Evolutionary conservation across 2,888 invertebrate species (phyloP).

Genomic region (Pandemis corylana): DNA sequence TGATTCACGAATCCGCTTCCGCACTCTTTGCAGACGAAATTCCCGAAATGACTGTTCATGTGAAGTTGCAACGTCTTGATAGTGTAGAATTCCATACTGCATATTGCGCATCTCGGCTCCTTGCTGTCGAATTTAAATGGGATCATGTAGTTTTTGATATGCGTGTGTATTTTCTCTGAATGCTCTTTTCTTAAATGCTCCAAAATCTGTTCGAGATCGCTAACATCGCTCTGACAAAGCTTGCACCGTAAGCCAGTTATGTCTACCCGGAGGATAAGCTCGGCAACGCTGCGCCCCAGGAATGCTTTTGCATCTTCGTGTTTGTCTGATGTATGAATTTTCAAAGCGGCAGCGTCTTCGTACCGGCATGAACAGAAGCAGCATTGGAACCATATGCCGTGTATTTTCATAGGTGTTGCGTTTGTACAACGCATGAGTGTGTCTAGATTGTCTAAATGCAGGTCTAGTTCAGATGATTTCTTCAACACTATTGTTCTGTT

Average conservation of each 20-base stretch:
- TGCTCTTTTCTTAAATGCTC: conserved; percentile 56
- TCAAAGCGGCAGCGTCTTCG: conserved; percentile 24
- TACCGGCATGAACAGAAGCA: conserved; percentile 35
- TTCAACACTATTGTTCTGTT: conserved; percentile 16
- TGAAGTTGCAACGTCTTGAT: conserved; percentile 63
- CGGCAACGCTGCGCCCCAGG: conserved; percentile 20
- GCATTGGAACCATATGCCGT: conserved; percentile 38
- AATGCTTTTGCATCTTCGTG: conserved; percentile 17
- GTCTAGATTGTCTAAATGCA: conserved; percentile 44
- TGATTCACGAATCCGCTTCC: conserved; percentile 60
- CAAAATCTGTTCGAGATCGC: conserved; percentile 50
- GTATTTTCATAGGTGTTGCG: conserved; percentile 35
- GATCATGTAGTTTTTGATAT: conserved; percentile 55
- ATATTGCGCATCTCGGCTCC: conserved; percentile 55
- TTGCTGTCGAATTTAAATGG: conserved; percentile 61
- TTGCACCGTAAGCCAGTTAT: conserved; percentile 42
- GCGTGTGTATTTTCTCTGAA: conserved; percentile 51
- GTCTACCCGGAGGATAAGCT: conserved; percentile 43
- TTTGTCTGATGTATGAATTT: conserved; percentile 27
- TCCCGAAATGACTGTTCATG: conserved; percentile 63
- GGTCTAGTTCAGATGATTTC: conserved; percentile 58
- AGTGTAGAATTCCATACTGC: conserved; percentile 53
- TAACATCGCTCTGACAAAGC: conserved; percentile 43
- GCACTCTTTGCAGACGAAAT: conserved; percentile 61
- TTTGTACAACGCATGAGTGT: conserved; percentile 34